Evolutionary conservation across 1,140 invertebrate species (phyloP), one percentile per base, ranked within the genome.

Genomic region (Eufriesea mexicana): DNA sequence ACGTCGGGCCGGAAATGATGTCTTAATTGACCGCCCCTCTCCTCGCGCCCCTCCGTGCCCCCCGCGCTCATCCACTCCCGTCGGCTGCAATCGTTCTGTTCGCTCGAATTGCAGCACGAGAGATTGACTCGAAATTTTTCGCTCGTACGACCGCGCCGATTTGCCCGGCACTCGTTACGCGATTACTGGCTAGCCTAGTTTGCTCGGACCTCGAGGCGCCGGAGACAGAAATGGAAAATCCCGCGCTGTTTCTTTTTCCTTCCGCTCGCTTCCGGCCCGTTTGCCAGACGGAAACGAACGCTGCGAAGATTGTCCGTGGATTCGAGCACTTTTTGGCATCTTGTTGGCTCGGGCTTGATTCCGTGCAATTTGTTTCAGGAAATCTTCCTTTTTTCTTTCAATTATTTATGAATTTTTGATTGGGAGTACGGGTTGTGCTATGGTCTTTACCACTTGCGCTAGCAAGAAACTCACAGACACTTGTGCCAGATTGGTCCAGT

Each of bases 1-100:
- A 80, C 77, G 42, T 57, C 54, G 74, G 35, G 64, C 75, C 88
- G 87, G 87, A 89, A 89, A 89, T 89, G 80, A 89, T 86, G 87
- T 89, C 87, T 89, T 89, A 89, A 89, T 89, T 89, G 87, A 86
- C 71, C 79, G 45, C 72, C 71, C 77, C 54, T n/a, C n/a, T n/a
- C n/a, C n/a, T n/a, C n/a, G n/a, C n/a, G n/a, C n/a, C 71, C 25
- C 54, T 61, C 80, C 57, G 2, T 5, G 2, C 28, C 47, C 62
- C 47, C 23, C 2, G 23, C 12, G 54, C 28, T n/a, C 64, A 16
- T n/a, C 16, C 5, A 14, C 12, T 10, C 20, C n/a, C 64, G 64
- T 18, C 42, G n/a, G 14, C 42, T 20, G 18, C 9, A 6, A 42
- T 54, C 79, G 35, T n/a, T 49, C 18, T 25, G 20, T 16, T 23